Conservation (phyloP, 2,113 vertebrate genomes). For the Microcebus griseorufus region DNA sequence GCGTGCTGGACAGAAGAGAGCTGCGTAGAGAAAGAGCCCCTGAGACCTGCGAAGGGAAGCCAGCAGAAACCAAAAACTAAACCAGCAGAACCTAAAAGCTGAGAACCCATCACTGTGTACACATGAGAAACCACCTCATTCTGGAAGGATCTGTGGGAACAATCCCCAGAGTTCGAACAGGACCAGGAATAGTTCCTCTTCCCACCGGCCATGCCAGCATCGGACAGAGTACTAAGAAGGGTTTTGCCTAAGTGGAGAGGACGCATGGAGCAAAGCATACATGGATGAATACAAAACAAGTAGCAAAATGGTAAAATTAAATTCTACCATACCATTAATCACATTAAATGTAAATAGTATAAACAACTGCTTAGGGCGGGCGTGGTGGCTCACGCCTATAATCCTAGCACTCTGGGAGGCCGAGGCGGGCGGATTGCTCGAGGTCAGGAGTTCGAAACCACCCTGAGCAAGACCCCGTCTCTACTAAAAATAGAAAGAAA, state of each 20-base stretch:
- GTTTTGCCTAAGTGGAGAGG: not conserved
- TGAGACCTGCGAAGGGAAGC: no score
- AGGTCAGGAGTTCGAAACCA: no score
- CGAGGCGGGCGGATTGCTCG: no score
- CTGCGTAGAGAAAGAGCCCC: fast-evolving
- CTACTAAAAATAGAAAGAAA: no score
- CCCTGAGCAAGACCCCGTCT: no score
- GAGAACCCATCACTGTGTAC: not conserved
- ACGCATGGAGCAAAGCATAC: not conserved
- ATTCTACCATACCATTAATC: not conserved
- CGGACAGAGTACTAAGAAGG: not conserved
- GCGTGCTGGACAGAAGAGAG: not conserved
- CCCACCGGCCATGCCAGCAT: not conserved
- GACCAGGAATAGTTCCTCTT: not conserved
- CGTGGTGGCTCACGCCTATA: no score
- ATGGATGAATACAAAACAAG: not conserved
- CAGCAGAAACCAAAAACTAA: not conserved
- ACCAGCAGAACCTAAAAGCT: not conserved
- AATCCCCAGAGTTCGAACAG: not conserved
- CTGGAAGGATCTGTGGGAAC: not conserved
- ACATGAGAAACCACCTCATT: not conserved
- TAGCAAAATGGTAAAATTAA: not conserved
- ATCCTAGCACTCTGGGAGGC: no score
- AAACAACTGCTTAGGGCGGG: not conserved
- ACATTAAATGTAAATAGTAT: not conserved